Evolutionary conservation across 1,140 invertebrate species (phyloP), one percentile per base, ranked within the genome.

Genomic region (Zaprionus africanus): DNA sequence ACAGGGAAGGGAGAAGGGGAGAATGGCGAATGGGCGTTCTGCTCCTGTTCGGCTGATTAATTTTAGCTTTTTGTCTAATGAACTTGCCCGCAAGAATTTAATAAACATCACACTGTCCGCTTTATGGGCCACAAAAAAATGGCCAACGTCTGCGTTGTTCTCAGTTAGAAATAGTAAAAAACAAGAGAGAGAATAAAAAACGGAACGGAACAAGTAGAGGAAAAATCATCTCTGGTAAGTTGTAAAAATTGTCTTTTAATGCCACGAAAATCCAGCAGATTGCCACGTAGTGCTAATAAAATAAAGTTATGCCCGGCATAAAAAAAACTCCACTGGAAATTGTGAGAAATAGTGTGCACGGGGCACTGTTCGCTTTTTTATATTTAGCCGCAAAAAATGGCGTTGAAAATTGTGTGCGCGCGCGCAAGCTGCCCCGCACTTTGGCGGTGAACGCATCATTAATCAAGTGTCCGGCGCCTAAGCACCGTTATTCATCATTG

Each of bases 181-280:
- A 58, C 36, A 38, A 34, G 53, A 5, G 53, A 56, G 53, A 56
- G 15, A 57, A 57, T 4, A 68, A 11, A 71, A 60, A 66, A 38
- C 22, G 22, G 22, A 46, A 56, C 7, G 38, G 11, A 70, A 70
- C 65, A 77, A 68, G 84, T 74, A 75, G 65, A 65, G 76, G 67
- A 88, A 84, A 84, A 87, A 83, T 60, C 78, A 87, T 69, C 78
- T 76, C 64, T 88, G 84, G 85, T 88, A 90, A 88, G 84, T 88
- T 88, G 78, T 88, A 88, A 88, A 91, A 91, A 91, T 91, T 86
- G 82, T 91, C 85, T 91, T 91, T 91, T 91, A 91, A 91, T 91
- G 85, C 90, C 82, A 60, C 66, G 60, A 76, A 91, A 91, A 91
- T 91, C 85, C 90, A 91, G 77, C 90, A 91, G 90, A 91, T 91